phyloP scores from a whole-genome alignment of 2,113 vertebrate species.

The Eublepharis macularius region DNA sequence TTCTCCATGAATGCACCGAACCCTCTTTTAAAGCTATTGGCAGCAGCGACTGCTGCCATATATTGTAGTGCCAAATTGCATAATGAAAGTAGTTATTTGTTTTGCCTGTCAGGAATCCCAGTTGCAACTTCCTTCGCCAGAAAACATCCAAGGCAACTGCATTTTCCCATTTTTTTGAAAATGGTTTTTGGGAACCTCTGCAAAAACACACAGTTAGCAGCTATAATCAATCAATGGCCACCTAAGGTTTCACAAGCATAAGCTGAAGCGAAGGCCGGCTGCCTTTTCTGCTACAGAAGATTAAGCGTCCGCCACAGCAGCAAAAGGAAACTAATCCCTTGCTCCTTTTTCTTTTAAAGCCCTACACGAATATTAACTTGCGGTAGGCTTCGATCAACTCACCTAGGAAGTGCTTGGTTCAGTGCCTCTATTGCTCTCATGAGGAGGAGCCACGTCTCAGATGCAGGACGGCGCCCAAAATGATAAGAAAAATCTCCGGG shows the following conservation, averaged over 20 bases:
- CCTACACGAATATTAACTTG: background rate
- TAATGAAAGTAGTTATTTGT: background rate
- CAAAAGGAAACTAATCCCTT: background rate
- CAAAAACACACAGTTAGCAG: background rate
- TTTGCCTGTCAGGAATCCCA: background rate
- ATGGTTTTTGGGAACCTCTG: background rate
- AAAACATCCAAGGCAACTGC: background rate
- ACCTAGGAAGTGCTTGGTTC: background rate
- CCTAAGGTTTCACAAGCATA: background rate
- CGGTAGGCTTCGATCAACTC: background rate
- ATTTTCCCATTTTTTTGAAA: too few relatives aligned
- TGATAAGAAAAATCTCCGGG: background rate
- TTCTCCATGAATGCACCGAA: too few relatives aligned
- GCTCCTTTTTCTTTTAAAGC: background rate
- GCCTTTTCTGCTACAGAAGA: background rate
- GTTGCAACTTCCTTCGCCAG: too few relatives aligned
- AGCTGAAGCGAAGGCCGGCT: background rate
- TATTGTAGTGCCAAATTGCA: too few relatives aligned
- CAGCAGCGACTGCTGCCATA: too few relatives aligned
- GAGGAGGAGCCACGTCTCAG: background rate
- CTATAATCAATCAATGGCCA: conserved; percentile 7
- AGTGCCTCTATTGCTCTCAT: background rate
- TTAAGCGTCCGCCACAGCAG: background rate
- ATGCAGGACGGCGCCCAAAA: background rate
- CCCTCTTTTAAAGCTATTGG: too few relatives aligned